A percentile compares a stretch with the other conserved stretches of the same genome.
Evolutionary conservation across 1,140 invertebrate species (phyloP).

Genomic region (Kradibia gibbosae): DNA sequence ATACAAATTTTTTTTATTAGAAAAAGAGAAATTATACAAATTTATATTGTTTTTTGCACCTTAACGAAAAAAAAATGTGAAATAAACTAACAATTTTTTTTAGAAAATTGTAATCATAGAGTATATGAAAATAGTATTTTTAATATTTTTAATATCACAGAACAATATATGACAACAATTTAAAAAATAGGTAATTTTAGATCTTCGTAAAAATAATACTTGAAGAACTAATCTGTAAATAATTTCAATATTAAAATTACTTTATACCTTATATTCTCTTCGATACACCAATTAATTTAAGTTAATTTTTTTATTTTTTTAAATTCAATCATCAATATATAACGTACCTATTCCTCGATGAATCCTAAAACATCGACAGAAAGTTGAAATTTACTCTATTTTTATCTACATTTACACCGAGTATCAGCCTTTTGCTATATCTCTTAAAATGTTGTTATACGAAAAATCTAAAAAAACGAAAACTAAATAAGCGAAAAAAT

Average conservation of each 20-base stretch:
- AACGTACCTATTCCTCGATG: neutral
- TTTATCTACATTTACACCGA: neutral
- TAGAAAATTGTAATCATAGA: too few species aligned
- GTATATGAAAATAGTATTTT: too few species aligned
- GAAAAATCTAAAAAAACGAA: neutral
- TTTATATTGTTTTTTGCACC: too few species aligned
- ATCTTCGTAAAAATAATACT: too few species aligned
- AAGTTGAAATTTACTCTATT: slow-evolving; percentile 35
- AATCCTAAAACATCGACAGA: neutral
- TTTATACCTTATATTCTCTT: neutral
- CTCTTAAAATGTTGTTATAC: neutral
- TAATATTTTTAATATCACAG: too few species aligned
- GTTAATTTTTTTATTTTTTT: too few species aligned
- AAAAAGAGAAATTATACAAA: neutral
- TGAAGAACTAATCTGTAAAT: too few species aligned
- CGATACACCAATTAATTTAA: neutral
- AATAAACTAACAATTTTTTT: too few species aligned
- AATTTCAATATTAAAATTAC: neutral
- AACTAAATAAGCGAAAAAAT: neutral
- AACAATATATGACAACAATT: too few species aligned
- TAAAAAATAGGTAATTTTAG: too few species aligned
- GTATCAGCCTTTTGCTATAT: neutral
- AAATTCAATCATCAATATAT: neutral
- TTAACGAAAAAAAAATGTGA: too few species aligned
- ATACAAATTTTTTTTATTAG: neutral